phyloP scores from a whole-genome alignment of 1,140 invertebrate species.

The Nebria ingens region DNA sequence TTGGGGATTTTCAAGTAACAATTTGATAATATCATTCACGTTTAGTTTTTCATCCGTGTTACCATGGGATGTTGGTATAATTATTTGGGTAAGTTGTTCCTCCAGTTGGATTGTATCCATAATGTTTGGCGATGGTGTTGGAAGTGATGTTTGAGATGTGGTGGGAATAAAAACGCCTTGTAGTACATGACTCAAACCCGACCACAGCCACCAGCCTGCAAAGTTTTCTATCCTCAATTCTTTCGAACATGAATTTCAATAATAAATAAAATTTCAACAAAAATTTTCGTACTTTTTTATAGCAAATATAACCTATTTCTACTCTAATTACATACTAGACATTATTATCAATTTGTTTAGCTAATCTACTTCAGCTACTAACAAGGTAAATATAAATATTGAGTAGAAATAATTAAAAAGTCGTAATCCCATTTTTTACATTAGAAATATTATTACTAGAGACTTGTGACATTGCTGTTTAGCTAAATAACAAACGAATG shows the following conservation, averaged over 20 bases:
- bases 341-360: not conserved
- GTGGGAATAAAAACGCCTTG: slow-evolving; percentile 17
- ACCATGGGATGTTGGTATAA: not conserved
- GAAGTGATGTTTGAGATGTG: not conserved
- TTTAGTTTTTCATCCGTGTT: not conserved
- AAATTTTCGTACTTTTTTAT: not conserved
- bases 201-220: slow-evolving; percentile 22
- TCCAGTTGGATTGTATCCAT: not conserved
- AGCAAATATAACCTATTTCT: too few relatives aligned
- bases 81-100: not conserved
- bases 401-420: too few relatives aligned
- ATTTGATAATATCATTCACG: not conserved
- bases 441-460: too few relatives aligned
- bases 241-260: not conserved
- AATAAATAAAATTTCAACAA: not conserved
- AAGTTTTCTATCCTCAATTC: slow-evolving; percentile 12
- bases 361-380: not conserved
- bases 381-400: too few relatives aligned
- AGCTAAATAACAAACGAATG: too few relatives aligned
- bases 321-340: too few relatives aligned
- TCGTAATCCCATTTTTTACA: too few relatives aligned
- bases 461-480: too few relatives aligned
- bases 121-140: not conserved
- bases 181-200: slow-evolving; percentile 16
- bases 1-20: not conserved